phyloP scores from a whole-genome alignment of 2,113 vertebrate species.

The Piaya cayana region DNA sequence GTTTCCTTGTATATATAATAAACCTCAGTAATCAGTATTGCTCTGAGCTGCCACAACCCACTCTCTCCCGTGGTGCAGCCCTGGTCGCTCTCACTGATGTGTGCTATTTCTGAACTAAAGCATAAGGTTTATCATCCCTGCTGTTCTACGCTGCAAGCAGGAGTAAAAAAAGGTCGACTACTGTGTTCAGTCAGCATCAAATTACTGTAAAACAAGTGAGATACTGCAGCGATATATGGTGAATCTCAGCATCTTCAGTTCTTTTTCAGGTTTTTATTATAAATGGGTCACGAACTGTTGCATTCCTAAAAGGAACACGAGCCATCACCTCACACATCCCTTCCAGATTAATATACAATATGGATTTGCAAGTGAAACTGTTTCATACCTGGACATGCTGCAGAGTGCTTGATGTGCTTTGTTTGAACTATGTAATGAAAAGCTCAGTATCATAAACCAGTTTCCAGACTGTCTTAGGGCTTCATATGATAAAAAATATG shows the following conservation, averaged over 20 bases:
- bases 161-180: slow-evolving; percentile 51
- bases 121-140: slow-evolving; percentile 67
- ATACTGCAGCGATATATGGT: neutral
- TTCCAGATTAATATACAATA: neutral
- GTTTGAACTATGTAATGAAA: neutral
- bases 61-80: slow-evolving; percentile 27
- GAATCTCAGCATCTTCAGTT: slow-evolving; percentile 6
- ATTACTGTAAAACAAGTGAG: slow-evolving; percentile 70
- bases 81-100: slow-evolving; percentile 52
- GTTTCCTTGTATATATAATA: slow-evolving; percentile 10
- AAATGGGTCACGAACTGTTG: slow-evolving; percentile 23
- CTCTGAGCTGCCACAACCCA: slow-evolving; percentile 21
- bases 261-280: slow-evolving; percentile 14
- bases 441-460: neutral
- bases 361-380: neutral
- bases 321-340: neutral
- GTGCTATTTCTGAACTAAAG: slow-evolving; percentile 68
- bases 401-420: neutral
- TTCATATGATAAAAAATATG: neutral
- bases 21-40: slow-evolving; percentile 13
- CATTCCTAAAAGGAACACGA: neutral
- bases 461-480: neutral
- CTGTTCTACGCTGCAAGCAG: slow-evolving; percentile 59
- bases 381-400: neutral
- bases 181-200: slow-evolving; percentile 65